These are phyloP conservation scores for Prosapia bicincta DNA, from an alignment of 2,888 invertebrate genomes.

Conservation along the genomic window DNA sequence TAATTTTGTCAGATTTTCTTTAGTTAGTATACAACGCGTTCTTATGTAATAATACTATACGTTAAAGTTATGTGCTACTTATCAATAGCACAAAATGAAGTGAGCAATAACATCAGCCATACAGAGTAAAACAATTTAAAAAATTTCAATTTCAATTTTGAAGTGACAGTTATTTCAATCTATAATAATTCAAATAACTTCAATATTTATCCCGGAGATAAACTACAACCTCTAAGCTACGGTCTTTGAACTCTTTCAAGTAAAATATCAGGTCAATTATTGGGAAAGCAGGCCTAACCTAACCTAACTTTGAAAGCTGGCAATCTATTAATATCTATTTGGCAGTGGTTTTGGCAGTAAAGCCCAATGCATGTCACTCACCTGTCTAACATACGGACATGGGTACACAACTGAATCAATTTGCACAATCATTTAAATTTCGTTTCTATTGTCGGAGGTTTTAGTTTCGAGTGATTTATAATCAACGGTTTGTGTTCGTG, in stretches of 20 bases:
- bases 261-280: neutral
- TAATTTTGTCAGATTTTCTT: no score
- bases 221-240: no score
- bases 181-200: no score
- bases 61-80: no score
- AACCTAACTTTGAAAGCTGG: neutral
- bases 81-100: no score
- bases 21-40: no score
- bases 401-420: neutral
- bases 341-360: neutral
- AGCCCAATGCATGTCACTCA: neutral
- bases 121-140: no score
- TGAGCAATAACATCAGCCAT: no score
- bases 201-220: no score
- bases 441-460: neutral
- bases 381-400: neutral
- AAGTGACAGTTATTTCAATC: no score
- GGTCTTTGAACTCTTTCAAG: neutral
- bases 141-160: no score
- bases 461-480: neutral
- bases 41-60: no score
- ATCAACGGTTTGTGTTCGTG: neutral
- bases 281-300: neutral
- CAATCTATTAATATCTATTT: neutral
- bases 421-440: neutral